phyloP scores from a whole-genome alignment of 1,140 invertebrate genomes.

The Macrobrachium nipponense region DNA sequence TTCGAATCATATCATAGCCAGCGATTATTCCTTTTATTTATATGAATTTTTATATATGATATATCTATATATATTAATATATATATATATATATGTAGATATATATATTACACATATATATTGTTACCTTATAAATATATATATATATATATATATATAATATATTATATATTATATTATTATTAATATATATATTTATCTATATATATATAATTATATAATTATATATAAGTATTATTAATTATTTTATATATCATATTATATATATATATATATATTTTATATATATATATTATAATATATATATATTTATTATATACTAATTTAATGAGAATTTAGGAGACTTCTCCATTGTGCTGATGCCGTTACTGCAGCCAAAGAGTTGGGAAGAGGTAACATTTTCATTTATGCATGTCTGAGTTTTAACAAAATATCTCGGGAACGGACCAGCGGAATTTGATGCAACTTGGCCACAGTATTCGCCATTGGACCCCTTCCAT shows the following conservation, averaged over 20 bases:
- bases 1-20: too few species aligned
- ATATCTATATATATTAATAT: too few species aligned
- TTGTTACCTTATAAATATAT: neutral
- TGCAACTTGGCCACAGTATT: too few species aligned
- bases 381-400: too few species aligned
- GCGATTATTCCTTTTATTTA: too few species aligned
- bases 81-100: too few species aligned
- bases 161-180: neutral
- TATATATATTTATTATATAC: constrained; percentile 7
- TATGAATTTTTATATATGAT: too few species aligned
- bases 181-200: constrained; percentile 1
- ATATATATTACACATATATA: neutral
- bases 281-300: constrained; percentile 18
- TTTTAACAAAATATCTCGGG: too few species aligned
- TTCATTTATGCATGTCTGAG: too few species aligned
- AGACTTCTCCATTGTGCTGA: neutral
- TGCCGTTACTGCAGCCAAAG: neutral
- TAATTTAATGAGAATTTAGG: neutral
- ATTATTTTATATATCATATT: neutral
- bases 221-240: neutral
- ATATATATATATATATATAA: constrained; percentile 11
- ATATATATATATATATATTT: constrained; percentile 19
- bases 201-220: constrained; percentile 4
- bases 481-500: too few species aligned
- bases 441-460: too few species aligned